Conservation (phyloP, 2,888 invertebrate species). For the Drosophila helvetica region DNA sequence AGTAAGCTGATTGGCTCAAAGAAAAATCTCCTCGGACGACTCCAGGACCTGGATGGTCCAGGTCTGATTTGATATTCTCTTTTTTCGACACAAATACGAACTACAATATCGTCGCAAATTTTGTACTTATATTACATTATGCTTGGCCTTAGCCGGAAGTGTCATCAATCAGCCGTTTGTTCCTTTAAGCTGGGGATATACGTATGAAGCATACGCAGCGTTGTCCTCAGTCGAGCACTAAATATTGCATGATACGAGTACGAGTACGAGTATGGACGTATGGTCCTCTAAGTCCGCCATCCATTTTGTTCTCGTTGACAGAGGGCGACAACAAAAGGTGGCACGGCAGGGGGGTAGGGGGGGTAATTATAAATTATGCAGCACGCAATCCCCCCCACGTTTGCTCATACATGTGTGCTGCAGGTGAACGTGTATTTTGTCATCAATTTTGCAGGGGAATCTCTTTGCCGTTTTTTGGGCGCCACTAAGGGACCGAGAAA, state of each 20-base stretch:
- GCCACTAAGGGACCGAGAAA: constrained; percentile 29
- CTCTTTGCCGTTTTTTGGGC: constrained; percentile 33
- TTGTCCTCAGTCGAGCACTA: constrained; percentile 20
- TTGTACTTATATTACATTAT: constrained; percentile 21
- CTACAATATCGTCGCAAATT: constrained; percentile 3
- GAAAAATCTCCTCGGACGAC: background rate
- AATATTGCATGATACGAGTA: constrained; percentile 33
- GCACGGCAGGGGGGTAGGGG: constrained; percentile 1
- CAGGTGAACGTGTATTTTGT: constrained; percentile 60
- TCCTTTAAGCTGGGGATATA: constrained; percentile 7
- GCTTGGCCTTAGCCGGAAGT: constrained; percentile 26
- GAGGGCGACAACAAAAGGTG: constrained; percentile 30
- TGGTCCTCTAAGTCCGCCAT: constrained; percentile 12
- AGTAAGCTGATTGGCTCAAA: constrained; percentile 6
- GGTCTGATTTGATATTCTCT: background rate
- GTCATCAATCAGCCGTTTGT: constrained; percentile 30
- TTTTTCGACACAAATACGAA: background rate
- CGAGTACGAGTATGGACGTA: constrained; percentile 1
- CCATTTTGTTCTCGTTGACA: constrained; percentile 32
- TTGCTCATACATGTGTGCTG: constrained; percentile 24
- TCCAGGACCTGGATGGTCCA: background rate
- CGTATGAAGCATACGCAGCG: constrained; percentile 51
- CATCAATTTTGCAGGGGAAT: constrained; percentile 64
- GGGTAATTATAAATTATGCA: constrained; percentile 70
- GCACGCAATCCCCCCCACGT: constrained; percentile 1